Evolutionary conservation across 1,140 invertebrate genomes (phyloP), one percentile per base, ranked within the genome.

Genomic region (Carposina sasakii): DNA sequence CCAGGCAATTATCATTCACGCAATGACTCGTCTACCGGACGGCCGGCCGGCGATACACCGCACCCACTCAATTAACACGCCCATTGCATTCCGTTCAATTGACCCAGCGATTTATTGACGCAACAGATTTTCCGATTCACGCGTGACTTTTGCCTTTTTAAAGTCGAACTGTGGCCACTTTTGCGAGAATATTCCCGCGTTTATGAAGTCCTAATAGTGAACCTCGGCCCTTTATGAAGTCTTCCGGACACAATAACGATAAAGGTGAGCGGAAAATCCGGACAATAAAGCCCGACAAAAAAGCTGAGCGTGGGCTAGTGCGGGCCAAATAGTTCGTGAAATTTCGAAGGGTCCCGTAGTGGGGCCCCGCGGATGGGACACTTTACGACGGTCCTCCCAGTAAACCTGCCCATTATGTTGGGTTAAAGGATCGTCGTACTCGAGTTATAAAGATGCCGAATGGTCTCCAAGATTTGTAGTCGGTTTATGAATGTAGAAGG

Each of bases 241-340:
- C 77, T 67, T 59, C 74, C 75, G 78, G 63, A 81, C 75, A 81
- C 71, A 81, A 81, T 81, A 81, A 75, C 79, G 72, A 78, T 81
- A 81, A 81, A 84, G 79, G 79, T 84, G 76, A 81, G 71, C 67
- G 68, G 71, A 79, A 83, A 84, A 81, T 84, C 81, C 76, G 81
- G 69, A 81, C 81, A 81, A 84, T 81, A 84, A 84, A 84, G 67
- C 57, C 67, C 71, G 67, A 68, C 73, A 83, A 83, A 83, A 81
- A 81, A 74, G 75, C 75, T 70, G 74, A 76, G 71, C 34, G 73
- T 66, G 69, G 79, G 71, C 77, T 72, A 81, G 77, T 78, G 63
- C 70, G 60, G 73, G 70, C 69, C 67, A 79, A 81, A 83, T 83
- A 83, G 79, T 83, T 81, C 77, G 79, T 81, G 74, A 79, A 83